Percentiles rank a stretch among this genome's conserved stretches.
Evolutionary conservation across 2,888 invertebrate genomes (phyloP).

Genomic region (Lymantria dispar): DNA sequence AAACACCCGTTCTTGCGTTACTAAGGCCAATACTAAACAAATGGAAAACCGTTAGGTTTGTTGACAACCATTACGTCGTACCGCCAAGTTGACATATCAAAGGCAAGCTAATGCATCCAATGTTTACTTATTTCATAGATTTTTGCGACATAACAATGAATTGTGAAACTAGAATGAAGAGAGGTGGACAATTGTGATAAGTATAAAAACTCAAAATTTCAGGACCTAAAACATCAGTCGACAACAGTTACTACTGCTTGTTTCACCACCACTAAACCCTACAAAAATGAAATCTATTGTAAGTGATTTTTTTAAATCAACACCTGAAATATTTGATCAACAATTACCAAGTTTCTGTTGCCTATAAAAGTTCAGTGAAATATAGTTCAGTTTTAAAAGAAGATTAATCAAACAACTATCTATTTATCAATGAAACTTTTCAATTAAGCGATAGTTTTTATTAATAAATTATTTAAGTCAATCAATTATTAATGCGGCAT

Average conservation of each 20-base stretch:
- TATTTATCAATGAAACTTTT: conserved; percentile 5
- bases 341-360: conserved; percentile 11
- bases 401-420: neutral
- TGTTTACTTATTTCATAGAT: conserved; percentile 80
- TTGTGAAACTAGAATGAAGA: conserved; percentile 67
- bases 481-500: neutral
- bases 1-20: conserved; percentile 39
- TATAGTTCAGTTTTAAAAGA: conserved; percentile 7
- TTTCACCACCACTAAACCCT: conserved; percentile 45
- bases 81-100: conserved; percentile 62
- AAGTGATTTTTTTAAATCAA: conserved; percentile 48
- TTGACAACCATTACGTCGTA: conserved; percentile 70
- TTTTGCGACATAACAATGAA: conserved; percentile 69
- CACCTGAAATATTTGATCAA: neutral
- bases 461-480: conserved; percentile 27
- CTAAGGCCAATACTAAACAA: conserved; percentile 57
- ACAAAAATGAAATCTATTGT: conserved; percentile 75
- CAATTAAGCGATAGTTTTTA: conserved; percentile 11
- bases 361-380: conserved; percentile 32
- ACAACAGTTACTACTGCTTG: conserved; percentile 51
- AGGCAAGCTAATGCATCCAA: conserved; percentile 71
- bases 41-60: conserved; percentile 66
- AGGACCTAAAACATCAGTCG: conserved; percentile 68
- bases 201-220: conserved; percentile 74
- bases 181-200: conserved; percentile 63